Base-by-base conservation (phyloP, 2,888 invertebrate species). In the Siphlonurus alternatus region DNA sequence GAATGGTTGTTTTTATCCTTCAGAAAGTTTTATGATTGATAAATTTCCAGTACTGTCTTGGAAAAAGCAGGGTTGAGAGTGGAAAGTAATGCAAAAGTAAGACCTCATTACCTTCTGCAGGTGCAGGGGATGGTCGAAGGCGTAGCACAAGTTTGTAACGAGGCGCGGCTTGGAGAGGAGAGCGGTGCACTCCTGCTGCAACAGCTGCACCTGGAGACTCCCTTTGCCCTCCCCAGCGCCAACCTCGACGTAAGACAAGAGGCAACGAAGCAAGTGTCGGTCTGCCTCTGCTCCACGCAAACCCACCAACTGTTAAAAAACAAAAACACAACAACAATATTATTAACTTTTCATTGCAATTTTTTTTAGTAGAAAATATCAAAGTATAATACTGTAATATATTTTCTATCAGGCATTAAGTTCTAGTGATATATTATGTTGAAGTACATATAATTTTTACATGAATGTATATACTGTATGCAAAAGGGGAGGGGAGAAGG, bases 241-340 rank as follows among this genome's bases (percentile, higher is more conserved):
- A 81, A 92, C 89, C 77, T 93, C 88, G 75, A 93, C 87, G 73
- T 86, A 85, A 73, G 93, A 89, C 79, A 95, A 89, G 77, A 96
- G 85, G 81, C 91, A 91, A 83, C 91, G 92, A 82, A 94, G 86
- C 78, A 93, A 86, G 83, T 95, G 93, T 81, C 93, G 88, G 83
- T 95, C 94, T 80, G 94, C 94, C 86, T 95, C 94, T 81, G 92
- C 85, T 79, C 95, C 95, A 85, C 93, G 89, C 76, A 86, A 83
- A 81, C 84, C 84, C 74, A 93, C 88, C 79, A 94, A 83, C 94
- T 95, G 79, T n/a, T n/a, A n/a, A n/a, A 67, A 75, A 75, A 73
- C 70, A 72, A 70, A 73, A 71, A 70, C 70, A 69, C 63, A 71
- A 66, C 67, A 70, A 69, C 62, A 64, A 64, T 65, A 63, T 2